Base-by-base conservation (phyloP, 2,797 vertebrate species). In the Masticophis lateralis region DNA sequence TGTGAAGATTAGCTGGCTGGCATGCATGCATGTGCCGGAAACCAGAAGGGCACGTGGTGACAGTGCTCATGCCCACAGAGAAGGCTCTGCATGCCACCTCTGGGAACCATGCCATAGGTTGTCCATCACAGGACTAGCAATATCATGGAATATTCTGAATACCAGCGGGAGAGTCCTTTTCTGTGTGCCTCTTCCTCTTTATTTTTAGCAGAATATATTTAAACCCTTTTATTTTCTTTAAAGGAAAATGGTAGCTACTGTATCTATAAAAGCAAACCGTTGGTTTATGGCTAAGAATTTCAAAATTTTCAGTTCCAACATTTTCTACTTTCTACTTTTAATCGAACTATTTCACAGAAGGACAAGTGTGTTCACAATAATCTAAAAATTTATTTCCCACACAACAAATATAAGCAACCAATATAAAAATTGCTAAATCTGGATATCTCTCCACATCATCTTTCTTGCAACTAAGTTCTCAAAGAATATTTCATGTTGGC, bases 21-120 rank as follows among this genome's bases (percentile, higher is more conserved):
- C 51, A 53, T 0, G 0, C 9, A 53, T 53, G 9, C 51, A 53
- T 1, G 2, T 10, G 9, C 51, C 1, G 9, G 51, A 53, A 1
- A 2, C 51, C 51, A 53, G 9, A 53, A 53, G 51, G 9, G 51
- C 0, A 53, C 51, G 9, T 53, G 51, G 51, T 53, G 9, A 53
- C 1, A 10, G 8, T 8, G 2, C 51, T 53, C 8, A 0, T 53
- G 51, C 51, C 51, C 51, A 53, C 9, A 53, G 51, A 53, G 51
- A 53, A 0, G 51, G 51, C 51, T 53, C 0, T 53, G 51, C 47
- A 7, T 53, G 51, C 51, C 51, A 53, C 51, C 51, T 53, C 9
- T 53, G 51, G 51, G 1, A 53, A 9, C 1, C 51, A 10, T 53
- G 51, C 1, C 51, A 53, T 53, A 9, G 51, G 8, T 10, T 53